These are phyloP conservation scores for Xiphias gladius DNA, from an alignment of 2,113 vertebrate species.

Conservation along the genomic window DNA sequence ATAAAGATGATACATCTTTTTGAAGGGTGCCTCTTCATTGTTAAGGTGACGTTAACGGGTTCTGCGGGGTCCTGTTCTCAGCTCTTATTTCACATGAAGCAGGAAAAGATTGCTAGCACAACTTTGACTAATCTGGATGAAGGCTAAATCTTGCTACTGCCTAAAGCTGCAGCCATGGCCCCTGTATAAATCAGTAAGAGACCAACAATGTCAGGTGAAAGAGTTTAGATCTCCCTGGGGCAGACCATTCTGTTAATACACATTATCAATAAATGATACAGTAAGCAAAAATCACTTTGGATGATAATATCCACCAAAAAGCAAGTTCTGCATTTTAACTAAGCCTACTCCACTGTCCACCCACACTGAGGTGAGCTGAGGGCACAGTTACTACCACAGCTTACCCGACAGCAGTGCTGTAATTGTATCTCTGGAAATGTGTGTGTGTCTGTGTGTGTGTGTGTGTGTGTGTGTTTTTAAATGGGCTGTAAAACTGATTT, in stretches of 20 bases:
- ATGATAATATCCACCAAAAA: slow-evolving; percentile 6
- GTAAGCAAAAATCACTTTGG: slow-evolving; percentile 20
- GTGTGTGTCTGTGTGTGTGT: no score
- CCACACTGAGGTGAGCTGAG: neutral
- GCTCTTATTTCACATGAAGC: neutral
- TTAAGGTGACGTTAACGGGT: neutral
- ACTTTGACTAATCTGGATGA: neutral
- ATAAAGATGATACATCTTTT: neutral
- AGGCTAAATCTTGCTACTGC: neutral
- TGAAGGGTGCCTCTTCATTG: neutral
- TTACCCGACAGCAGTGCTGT: neutral
- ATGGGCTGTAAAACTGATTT: neutral
- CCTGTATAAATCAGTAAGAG: neutral
- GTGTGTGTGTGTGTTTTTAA: neutral
- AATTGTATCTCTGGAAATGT: neutral
- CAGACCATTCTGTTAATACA: neutral
- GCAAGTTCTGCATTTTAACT: slow-evolving; percentile 15
- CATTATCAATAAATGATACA: slow-evolving; percentile 26
- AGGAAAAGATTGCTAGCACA: no score
- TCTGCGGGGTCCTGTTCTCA: neutral
- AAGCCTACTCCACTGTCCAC: slow-evolving; percentile 1
- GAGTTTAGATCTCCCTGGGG: neutral
- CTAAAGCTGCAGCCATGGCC: neutral
- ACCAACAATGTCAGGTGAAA: neutral
- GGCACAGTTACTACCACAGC: neutral